Evolutionary conservation across 2,888 invertebrate species (phyloP).

Genomic region (Nasonovia ribisnigri): DNA sequence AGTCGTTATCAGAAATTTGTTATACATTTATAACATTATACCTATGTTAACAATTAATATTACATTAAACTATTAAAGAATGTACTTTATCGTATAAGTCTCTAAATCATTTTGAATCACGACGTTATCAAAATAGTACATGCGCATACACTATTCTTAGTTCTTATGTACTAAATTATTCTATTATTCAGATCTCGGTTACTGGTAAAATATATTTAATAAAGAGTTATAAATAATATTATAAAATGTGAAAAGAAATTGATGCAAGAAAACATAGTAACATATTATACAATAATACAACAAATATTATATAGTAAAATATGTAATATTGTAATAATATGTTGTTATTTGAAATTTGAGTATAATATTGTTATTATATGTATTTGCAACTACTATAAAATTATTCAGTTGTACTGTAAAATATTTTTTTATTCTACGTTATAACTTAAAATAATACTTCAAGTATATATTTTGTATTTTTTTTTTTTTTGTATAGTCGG

Average conservation of each 20-base stretch:
- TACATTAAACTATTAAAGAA: no score
- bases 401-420: no score
- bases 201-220: not conserved
- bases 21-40: not conserved
- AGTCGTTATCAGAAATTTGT: not conserved
- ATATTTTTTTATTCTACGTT: not conserved
- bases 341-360: no score
- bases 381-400: not conserved
- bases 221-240: not conserved
- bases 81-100: no score
- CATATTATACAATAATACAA: not conserved
- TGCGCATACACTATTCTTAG: not conserved
- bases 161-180: not conserved
- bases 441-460: not conserved
- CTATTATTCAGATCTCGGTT: not conserved
- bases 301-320: not conserved
- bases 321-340: no score
- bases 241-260: not conserved
- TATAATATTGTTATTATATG: no score
- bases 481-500: not conserved
- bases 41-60: no score
- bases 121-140: not conserved
- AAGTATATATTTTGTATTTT: not conserved
- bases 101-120: not conserved
- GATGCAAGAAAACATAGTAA: not conserved